Evolutionary conservation across 2,797 vertebrate species (phyloP).

Genomic region (Ibycter americanus): DNA sequence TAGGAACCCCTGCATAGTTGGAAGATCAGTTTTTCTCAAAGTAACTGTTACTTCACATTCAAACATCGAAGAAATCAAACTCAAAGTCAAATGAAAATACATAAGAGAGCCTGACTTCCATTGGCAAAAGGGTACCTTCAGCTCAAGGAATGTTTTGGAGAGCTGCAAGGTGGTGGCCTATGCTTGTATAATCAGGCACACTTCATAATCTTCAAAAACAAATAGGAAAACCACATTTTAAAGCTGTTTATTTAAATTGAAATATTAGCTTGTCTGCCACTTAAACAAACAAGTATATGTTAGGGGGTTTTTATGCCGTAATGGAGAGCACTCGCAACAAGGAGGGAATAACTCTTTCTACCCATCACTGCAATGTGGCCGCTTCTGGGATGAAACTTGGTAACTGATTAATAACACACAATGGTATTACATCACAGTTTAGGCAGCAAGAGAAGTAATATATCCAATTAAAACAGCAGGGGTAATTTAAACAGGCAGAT

Average conservation of each 20-base stretch:
- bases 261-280: background rate
- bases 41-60: background rate
- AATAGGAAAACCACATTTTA: background rate
- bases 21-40: background rate
- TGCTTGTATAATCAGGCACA: background rate
- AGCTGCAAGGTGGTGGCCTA: background rate
- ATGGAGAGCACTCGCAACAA: background rate
- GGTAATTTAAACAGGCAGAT: conserved; percentile 74
- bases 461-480: conserved; percentile 75
- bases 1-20: background rate
- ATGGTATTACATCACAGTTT: conserved; percentile 66
- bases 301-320: background rate
- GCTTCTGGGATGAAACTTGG: conserved; percentile 47
- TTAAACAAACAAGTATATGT: background rate
- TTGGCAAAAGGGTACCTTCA: background rate
- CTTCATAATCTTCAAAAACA: background rate
- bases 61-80: background rate
- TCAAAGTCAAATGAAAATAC: background rate
- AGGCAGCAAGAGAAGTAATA: conserved; percentile 66
- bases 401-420: conserved; percentile 70
- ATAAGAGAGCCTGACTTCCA: background rate
- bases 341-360: background rate
- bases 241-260: background rate
- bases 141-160: background rate
- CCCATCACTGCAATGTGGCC: background rate